Base-by-base conservation (phyloP, 2,888 invertebrate genomes). In the Cartodere bifasciata region DNA sequence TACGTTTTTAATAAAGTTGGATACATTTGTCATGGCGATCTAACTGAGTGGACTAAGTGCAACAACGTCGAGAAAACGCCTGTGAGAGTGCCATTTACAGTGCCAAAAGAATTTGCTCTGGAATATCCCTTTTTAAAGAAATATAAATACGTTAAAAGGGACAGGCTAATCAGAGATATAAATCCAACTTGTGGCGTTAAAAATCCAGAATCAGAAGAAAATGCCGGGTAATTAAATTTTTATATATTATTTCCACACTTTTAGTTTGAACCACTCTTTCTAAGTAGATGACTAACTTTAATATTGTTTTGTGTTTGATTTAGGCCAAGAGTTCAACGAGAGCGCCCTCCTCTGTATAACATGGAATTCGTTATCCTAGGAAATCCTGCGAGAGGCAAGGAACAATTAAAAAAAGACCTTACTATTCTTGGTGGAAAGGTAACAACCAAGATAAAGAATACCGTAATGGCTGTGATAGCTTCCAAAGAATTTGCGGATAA, bases 41-140 rank as follows among this genome's bases (percentile, higher is more conserved):
- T 85, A 16, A 79, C 76, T 7, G 92, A 90, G 52, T 97, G 91
- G 90, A 79, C 85, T 0, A 86, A 85, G 57, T 97, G 97, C 56
- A 67, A 71, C 31, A 69, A 75, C 46, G 70, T 75, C 0, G 42
- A 40, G 1, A 73, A 73, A 45, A 71, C 75, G 23, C 95, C 95
- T 0, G 64, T 73, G 38, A 67, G 92, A 35, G 64, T 50, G 4
- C 60, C 72, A 4, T 84, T 91, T 53, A 64, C 61, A 43, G 58
- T 94, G 10, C 82, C 90, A 0, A 47, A 60, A 1, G 64, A 67
- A 0, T 63, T 78, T 11, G 68, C 71, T 42, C 63, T 68, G 21
- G 41, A 61, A 1, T 61, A 66, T 42, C 33, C 62, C 0, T 70
- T 75, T 35, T 63, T 87, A 53, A 65, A 67, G 28, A 63, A 61